Conservation (phyloP, 2,888 invertebrate species). For the Calliphora vomitoria region DNA sequence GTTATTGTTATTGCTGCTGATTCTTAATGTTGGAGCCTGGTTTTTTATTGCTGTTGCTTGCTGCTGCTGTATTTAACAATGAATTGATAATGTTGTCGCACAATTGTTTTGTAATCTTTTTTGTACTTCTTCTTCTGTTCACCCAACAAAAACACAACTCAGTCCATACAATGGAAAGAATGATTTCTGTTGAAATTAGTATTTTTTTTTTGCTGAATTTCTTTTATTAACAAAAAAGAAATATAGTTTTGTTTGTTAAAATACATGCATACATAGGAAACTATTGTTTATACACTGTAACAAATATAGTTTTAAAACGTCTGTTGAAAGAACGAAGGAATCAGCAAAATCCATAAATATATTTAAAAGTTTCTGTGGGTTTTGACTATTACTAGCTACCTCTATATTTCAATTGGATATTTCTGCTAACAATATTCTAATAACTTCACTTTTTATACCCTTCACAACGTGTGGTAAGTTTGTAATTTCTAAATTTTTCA, state of each 20-base stretch:
- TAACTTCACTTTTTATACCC: no score
- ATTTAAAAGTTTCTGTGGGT: no score
- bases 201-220: constrained; percentile 10
- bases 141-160: background rate
- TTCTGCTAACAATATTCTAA: no score
- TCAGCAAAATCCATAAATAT: no score
- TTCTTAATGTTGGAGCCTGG: constrained; percentile 47
- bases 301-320: no score
- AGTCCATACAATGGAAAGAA: constrained; percentile 8
- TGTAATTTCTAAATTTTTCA: no score
- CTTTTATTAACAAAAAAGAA: background rate
- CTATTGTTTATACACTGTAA: constrained; percentile 6
- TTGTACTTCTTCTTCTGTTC: constrained; percentile 21
- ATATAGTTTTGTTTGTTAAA: constrained; percentile 2
- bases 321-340: no score
- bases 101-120: constrained; percentile 59
- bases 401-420: no score
- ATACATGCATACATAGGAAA: background rate
- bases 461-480: no score
- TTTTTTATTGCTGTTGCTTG: constrained; percentile 14
- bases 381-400: no score
- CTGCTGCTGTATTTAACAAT: constrained; percentile 52
- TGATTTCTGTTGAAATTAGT: constrained; percentile 42
- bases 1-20: constrained; percentile 35
- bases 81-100: constrained; percentile 72